Base-by-base conservation (phyloP, 2,888 invertebrate species). In the Hypomecis punctinalis region DNA sequence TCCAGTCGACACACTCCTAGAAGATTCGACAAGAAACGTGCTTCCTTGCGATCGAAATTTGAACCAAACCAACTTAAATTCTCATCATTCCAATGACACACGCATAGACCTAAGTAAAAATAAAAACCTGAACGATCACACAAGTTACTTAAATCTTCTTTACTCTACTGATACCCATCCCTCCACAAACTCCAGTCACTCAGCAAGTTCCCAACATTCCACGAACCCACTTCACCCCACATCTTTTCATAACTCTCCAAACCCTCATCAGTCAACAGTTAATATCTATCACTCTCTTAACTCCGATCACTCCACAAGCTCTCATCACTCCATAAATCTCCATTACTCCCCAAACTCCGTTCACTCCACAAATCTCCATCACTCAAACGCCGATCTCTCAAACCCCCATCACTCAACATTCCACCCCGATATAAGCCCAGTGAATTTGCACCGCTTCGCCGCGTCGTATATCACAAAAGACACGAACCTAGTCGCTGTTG, bases 401-500 rank as follows among this genome's bases (percentile, higher is more conserved):
- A 39, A 6, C 23, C 48, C 6, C n/a, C 4, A 10, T 43, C 33
- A 42, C 39, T 4, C 23, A 2, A 54, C 6, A 5, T 54, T 54
- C 35, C 35, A 35, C 10, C 13, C 36, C 40, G 49, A 48, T 23
- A 48, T 42, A 33, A 46, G 9, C 23, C 23, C 56, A 5, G 47
- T 40, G 10, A 76, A 79, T n/a, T 66, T 88, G 2, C 96, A 96
- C 71, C 94, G 95, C 75, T 96, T 96, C 72, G 92, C 94, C 0
- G 93, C 94, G 0, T 85, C 92, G 49, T 96, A 92, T 80, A 94
- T 96, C 6, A 95, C 95, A 0, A 88, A 91, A 7, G 80, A 94
- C 37, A 94, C 95, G 0, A 90, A 96, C 76, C 83, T 96, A 11
- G 66, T 76, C 0, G 74, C 82, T 2, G 76, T 96, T 0, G 79